Evolutionary conservation across 2,888 invertebrate genomes (phyloP).

Genomic region (Tupiocoris notatus): DNA sequence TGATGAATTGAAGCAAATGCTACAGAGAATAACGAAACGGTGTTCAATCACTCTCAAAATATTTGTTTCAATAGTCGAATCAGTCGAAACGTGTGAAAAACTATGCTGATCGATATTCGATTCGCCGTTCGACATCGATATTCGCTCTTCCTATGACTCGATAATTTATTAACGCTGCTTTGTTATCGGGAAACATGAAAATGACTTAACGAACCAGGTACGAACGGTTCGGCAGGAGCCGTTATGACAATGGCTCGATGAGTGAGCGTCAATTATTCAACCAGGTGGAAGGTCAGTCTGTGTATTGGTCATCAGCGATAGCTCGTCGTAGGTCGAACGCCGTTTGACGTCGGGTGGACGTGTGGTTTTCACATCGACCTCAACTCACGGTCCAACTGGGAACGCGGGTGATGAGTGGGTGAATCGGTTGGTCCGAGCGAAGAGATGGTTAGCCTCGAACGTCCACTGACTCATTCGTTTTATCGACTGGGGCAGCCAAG

Average conservation of each 20-base stretch:
- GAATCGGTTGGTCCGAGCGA: background rate
- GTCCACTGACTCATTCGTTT: constrained; percentile 24
- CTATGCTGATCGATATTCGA: no score
- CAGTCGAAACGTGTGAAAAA: no score
- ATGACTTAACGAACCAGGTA: background rate
- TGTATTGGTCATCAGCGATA: background rate
- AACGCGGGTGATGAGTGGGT: background rate
- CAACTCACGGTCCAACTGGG: background rate
- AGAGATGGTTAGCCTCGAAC: background rate
- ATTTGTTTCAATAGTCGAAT: no score
- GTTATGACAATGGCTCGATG: background rate
- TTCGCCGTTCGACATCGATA: no score
- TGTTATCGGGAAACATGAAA: no score
- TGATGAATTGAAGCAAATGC: no score
- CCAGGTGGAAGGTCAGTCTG: background rate
- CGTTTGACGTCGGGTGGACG: constrained; percentile 26
- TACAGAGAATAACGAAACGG: no score
- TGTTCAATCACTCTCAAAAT: no score
- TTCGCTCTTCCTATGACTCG: no score
- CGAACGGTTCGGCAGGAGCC: background rate
- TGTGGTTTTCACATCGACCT: constrained; percentile 31
- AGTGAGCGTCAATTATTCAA: background rate
- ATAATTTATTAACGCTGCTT: no score
- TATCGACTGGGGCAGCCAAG: constrained; percentile 27
- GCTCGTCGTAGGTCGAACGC: background rate